These are phyloP conservation scores for Cenopis cana DNA, from an alignment of 2,888 invertebrate genomes.

Conservation along the genomic window DNA sequence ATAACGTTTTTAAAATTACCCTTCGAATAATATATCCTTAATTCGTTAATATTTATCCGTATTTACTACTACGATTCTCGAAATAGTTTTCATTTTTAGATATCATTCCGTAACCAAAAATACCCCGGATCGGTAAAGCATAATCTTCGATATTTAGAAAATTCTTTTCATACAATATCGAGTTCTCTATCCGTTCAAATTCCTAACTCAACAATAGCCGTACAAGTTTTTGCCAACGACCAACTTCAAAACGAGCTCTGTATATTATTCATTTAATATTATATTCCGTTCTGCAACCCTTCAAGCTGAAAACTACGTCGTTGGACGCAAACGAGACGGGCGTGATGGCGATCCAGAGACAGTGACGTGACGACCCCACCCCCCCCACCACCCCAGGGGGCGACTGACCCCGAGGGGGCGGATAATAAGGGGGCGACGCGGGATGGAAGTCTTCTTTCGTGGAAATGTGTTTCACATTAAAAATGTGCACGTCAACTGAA, in stretches of 20 bases:
- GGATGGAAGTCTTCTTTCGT: conserved; percentile 70
- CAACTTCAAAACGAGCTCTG: conserved; percentile 30
- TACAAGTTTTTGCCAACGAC: conserved; percentile 36
- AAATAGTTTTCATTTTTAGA: not conserved
- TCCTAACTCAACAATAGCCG: conserved; percentile 27
- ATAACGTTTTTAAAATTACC: no score
- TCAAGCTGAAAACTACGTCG: conserved; percentile 73
- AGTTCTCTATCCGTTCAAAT: conserved; percentile 7
- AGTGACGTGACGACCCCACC: conserved; percentile 78
- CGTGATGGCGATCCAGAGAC: conserved; percentile 79
- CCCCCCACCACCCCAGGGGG: conserved; percentile 54
- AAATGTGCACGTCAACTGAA: conserved; percentile 48
- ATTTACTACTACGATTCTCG: no score
- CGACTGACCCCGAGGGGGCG: conserved; percentile 66
- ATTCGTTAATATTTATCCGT: no score
- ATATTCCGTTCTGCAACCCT: conserved; percentile 63
- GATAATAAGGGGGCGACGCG: conserved; percentile 78
- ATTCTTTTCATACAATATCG: not conserved
- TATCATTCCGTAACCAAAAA: not conserved
- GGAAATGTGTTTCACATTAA: conserved; percentile 65
- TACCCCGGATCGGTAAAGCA: not conserved
- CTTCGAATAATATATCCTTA: no score
- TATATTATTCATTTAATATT: conserved; percentile 46
- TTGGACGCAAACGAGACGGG: conserved; percentile 80
- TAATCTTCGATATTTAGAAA: not conserved